Evolutionary conservation across 2,797 vertebrate species (phyloP).

Genomic region (Lepidocolaptes lacrymiger): DNA sequence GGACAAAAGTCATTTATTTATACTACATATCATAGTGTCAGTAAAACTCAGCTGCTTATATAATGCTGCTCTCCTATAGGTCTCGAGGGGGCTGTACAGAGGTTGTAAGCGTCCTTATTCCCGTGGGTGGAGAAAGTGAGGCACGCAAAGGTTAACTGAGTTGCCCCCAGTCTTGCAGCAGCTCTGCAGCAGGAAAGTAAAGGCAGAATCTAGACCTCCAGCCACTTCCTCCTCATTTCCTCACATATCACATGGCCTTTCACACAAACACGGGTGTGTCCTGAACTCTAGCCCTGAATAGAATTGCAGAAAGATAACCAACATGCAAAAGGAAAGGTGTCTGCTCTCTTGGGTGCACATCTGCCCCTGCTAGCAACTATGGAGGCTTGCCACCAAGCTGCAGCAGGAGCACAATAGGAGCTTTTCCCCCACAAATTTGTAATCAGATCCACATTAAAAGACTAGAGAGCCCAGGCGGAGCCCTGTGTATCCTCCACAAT

Average conservation of each 20-base stretch:
- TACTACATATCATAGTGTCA: constrained; percentile 1
- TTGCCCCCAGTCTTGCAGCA: neutral
- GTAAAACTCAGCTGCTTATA: neutral
- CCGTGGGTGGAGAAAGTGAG: neutral
- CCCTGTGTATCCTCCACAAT: neutral
- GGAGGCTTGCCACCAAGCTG: neutral
- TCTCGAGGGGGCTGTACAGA: neutral
- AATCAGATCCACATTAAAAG: neutral
- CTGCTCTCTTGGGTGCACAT: neutral
- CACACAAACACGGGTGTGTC: neutral
- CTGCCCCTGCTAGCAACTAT: neutral
- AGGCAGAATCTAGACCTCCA: neutral
- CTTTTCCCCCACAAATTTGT: neutral
- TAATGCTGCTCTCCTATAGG: neutral
- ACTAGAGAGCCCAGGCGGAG: neutral
- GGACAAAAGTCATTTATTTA: neutral
- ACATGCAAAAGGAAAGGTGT: neutral
- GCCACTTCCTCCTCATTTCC: neutral
- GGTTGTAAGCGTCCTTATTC: neutral
- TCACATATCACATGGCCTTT: neutral
- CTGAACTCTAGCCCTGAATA: neutral
- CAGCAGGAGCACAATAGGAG: neutral
- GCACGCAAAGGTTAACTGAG: neutral
- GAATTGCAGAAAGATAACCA: neutral
- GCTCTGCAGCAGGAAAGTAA: neutral